These are phyloP conservation scores for Xerus rutilus DNA, from an alignment of 2,797 vertebrate genomes.

Conservation along the genomic window DNA sequence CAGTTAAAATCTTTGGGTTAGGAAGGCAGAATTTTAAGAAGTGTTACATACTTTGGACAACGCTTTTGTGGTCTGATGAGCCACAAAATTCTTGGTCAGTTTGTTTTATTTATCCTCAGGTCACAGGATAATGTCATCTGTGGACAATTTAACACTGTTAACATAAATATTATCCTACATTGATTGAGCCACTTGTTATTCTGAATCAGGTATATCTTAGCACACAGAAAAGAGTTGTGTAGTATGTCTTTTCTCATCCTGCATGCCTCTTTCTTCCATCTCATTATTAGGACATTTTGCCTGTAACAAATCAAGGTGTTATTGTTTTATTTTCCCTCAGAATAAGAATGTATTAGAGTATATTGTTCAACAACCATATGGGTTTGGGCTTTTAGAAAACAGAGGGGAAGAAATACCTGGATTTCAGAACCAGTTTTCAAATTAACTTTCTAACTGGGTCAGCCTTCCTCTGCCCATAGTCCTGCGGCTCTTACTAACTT, in stretches of 20 bases:
- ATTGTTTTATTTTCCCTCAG: conserved; percentile 32
- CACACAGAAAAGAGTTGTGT: neutral
- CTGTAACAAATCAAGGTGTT: neutral
- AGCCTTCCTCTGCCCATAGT: neutral
- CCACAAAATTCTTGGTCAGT: neutral
- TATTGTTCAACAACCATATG: neutral
- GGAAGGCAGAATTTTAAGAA: conserved; percentile 42
- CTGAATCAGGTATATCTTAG: neutral
- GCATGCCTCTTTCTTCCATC: neutral
- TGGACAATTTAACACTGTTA: conserved; percentile 25
- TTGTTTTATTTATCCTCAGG: conserved; percentile 39
- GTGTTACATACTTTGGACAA: neutral
- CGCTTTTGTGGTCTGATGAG: conserved; percentile 13
- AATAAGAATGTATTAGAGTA: conserved; percentile 1
- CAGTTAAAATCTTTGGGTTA: conserved; percentile 11
- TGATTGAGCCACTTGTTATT: neutral
- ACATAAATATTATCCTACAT: neutral
- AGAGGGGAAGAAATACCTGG: neutral
- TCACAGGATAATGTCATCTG: neutral
- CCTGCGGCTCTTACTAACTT: neutral
- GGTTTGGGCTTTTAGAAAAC: neutral
- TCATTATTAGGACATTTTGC: neutral
- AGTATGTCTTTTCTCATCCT: conserved; percentile 17
- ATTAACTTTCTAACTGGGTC: neutral
- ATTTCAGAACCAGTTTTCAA: neutral